Evolutionary conservation across 2,113 vertebrate species (phyloP), one percentile per base, ranked within the genome.

Genomic region (Orientallactaga bullata): DNA sequence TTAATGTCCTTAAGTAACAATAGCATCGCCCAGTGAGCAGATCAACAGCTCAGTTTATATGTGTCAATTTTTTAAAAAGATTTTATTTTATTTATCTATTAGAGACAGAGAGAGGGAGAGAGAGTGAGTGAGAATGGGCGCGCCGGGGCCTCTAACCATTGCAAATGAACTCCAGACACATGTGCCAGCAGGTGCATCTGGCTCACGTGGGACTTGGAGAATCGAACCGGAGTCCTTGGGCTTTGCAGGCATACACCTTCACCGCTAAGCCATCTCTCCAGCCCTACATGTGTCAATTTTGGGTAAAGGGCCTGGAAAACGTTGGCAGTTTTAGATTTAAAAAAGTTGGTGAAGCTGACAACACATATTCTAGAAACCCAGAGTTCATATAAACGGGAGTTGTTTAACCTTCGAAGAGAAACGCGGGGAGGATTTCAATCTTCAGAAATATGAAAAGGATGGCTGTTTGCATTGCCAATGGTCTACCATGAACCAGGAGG

Each of bases 381-480:
- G 30, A 72, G 8, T 81, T 93, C 13, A 23, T 28, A 11, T 26
- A 5, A 90, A 81, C 26, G 72, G 32, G 28, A 37, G 11, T 85
- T 94, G 39, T 55, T 89, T 86, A 83, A 47, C 30, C 7, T 86
- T 83, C 93, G 81, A 85, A 81, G 32, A 74, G 32, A 60, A 79
- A 88, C 24, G 24, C 78, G 24, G 35, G 58, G 11, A 79, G 23
- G 2, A 81, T 91, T 76, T 86, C 35, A 47, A 18, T 55, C 26
- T 68, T 94, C 12, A 66, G 76, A 91, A 76, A 71, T 66, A 47
- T 69, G n/a, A 63, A 55, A 81, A 74, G n/a, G 13, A 79, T 58
- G 60, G 32, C 21, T 4, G 18, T 76, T 88, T 77, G 26, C 88
- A 12, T 76, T 7, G 30, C 2, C 88, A 24, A 61, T 42, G 35